Base-by-base conservation (phyloP, 2,888 invertebrate species). In the Drosophila merina region DNA sequence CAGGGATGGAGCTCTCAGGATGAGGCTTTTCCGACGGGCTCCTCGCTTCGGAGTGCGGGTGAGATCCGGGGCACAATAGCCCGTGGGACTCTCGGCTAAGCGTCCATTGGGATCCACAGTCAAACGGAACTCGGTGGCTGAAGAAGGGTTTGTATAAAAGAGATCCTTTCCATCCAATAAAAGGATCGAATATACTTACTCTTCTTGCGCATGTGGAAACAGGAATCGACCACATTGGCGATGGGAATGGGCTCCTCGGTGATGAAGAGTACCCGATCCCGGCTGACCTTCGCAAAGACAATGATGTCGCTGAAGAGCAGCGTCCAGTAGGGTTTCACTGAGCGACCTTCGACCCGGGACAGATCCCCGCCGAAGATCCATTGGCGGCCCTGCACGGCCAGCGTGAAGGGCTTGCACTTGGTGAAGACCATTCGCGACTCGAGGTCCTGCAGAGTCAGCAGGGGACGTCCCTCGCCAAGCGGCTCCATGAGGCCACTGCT, bases 361-460 rank as follows among this genome's bases (percentile, higher is more conserved):
- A 97, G 92, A 83, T 97, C 97, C 0, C 97, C 97, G 4, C 97
- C 97, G 82, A 97, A 97, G 63, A 97, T 96, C 97, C 97, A 97
- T 91, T 97, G 97, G 54, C 97, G 93, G 28, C 96, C 96, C 54
- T 96, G 95, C 81, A 96, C 95, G 86, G 95, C 96, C 90, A 97
- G 92, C 56, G 96, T 95, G 91, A 97, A 97, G 56, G 97, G 97
- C 94, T 96, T 97, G 93, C 97, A 97, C 92, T 96, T 95, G 86
- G 97, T 97, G 93, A 97, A 97, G 83, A 97, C 97, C 90, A 97
- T 93, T 85, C 97, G 93, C 88, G 96, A 96, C 91, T 97, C 97
- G 75, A 97, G 93, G 90, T 97, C 97, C 87, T 96, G 96, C 55
- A 97, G 93, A 10, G 96, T 96, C 4, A 97, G 92, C 69, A 97